Evolutionary conservation across 1,140 invertebrate species (phyloP).

Genomic region (Bombus ignitus): DNA sequence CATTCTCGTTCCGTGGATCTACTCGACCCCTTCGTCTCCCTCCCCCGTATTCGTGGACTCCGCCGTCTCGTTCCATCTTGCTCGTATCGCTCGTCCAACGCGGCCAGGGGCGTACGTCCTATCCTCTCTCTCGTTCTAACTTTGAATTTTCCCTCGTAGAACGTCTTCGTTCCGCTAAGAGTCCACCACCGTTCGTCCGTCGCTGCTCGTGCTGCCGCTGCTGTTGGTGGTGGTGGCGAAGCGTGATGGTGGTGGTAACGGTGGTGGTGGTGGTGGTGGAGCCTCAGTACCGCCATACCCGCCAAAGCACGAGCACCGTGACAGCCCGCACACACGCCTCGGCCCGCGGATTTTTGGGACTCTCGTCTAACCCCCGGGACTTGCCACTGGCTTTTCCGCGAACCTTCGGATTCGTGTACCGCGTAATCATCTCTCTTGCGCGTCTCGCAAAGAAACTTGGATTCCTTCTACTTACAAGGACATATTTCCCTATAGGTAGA

Average conservation of each 20-base stretch:
- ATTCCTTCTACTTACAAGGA: neutral
- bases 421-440: neutral
- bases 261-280: conserved; percentile 55
- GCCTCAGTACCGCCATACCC: conserved; percentile 81
- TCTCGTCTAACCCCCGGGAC: neutral
- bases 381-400: neutral
- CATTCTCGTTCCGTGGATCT: neutral
- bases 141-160: conserved; percentile 72
- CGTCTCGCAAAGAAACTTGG: neutral
- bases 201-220: conserved; percentile 46
- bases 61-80: conserved; percentile 28
- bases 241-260: conserved; percentile 29
- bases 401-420: neutral
- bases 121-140: conserved; percentile 68
- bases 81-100: neutral
- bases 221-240: conserved; percentile 40
- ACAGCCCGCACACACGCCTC: conserved; percentile 55
- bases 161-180: conserved; percentile 71
- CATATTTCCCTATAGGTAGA: neutral
- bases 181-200: conserved; percentile 60
- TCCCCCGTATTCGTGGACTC: neutral
- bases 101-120: conserved; percentile 29
- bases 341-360: conserved; percentile 37
- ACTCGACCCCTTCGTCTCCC: conserved; percentile 13
- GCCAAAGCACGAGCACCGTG: conserved; percentile 77